Percentiles rank a stretch among this genome's conserved stretches.
phyloP scores from a whole-genome alignment of 2,797 vertebrate genomes.

The Peromyscus melanophrys region DNA sequence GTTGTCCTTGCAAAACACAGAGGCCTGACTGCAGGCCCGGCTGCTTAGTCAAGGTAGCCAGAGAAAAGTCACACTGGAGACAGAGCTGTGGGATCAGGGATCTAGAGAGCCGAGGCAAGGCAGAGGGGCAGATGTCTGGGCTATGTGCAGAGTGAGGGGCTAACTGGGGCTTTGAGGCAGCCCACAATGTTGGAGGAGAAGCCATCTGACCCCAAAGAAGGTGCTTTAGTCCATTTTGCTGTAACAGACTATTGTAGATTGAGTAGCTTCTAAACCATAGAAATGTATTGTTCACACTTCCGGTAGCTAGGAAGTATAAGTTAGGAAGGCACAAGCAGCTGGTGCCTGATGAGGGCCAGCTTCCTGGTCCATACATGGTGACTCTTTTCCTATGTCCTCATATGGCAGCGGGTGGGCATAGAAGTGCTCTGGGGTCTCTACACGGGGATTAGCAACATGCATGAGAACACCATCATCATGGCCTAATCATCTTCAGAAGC shows the following conservation, averaged over 20 bases:
- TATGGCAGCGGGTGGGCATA: not conserved
- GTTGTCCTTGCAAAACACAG: not conserved
- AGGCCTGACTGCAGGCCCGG: not conserved
- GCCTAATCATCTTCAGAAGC: not conserved
- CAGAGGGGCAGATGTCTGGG: not conserved
- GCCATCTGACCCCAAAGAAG: not conserved
- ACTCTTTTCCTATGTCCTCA: not conserved
- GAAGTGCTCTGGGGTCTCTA: too few relatives aligned
- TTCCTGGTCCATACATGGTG: not conserved
- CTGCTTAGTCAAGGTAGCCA: not conserved
- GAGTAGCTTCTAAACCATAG: not conserved
- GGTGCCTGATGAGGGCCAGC: not conserved
- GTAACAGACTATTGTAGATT: too few relatives aligned
- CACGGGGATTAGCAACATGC: not conserved
- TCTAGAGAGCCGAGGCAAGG: not conserved
- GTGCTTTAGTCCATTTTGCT: not conserved
- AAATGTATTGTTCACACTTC: not conserved
- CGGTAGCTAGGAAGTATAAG: not conserved
- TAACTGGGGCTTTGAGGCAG: not conserved
- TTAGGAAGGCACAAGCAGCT: not conserved
- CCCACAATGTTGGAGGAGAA: not conserved
- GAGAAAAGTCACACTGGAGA: not conserved
- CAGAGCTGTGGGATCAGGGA: not conserved
- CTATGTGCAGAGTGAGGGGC: not conserved
- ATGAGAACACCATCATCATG: not conserved